A percentile compares a stretch with the other conserved stretches of the same genome.
phyloP scores from a whole-genome alignment of 2,113 vertebrate genomes.

The Clinocottus analis region DNA sequence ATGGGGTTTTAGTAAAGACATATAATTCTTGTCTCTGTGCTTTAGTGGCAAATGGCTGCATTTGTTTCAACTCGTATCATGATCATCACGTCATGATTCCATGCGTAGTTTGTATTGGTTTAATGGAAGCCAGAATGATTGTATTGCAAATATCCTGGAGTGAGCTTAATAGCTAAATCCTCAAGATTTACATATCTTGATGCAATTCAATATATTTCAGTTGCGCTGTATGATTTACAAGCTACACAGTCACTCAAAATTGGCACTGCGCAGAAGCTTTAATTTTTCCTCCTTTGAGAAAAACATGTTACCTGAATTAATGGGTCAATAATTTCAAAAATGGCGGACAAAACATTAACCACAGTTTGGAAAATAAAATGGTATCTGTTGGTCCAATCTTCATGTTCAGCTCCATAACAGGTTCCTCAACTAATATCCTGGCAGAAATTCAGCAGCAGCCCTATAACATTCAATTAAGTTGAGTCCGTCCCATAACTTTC shows the following conservation, averaged over 20 bases:
- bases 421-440: neutral
- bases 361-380: too few species aligned
- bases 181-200: constrained; percentile 18
- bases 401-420: neutral
- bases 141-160: constrained; percentile 1
- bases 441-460: neutral
- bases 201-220: neutral
- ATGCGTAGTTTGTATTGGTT: neutral
- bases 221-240: neutral
- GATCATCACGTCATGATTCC: neutral
- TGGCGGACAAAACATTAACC: neutral
- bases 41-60: neutral
- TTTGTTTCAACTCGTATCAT: neutral
- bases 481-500: neutral
- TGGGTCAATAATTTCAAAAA: neutral
- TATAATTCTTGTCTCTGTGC: constrained; percentile 5
- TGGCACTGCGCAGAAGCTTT: neutral
- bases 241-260: neutral
- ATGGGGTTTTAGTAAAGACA: neutral
- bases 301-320: too few species aligned
- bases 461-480: neutral
- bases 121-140: constrained; percentile 6
- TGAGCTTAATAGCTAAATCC: constrained; percentile 30
- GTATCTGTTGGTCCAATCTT: neutral
- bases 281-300: neutral